Evolutionary conservation across 1,140 invertebrate genomes (phyloP).

Genomic region (Ridgeia piscesae): DNA sequence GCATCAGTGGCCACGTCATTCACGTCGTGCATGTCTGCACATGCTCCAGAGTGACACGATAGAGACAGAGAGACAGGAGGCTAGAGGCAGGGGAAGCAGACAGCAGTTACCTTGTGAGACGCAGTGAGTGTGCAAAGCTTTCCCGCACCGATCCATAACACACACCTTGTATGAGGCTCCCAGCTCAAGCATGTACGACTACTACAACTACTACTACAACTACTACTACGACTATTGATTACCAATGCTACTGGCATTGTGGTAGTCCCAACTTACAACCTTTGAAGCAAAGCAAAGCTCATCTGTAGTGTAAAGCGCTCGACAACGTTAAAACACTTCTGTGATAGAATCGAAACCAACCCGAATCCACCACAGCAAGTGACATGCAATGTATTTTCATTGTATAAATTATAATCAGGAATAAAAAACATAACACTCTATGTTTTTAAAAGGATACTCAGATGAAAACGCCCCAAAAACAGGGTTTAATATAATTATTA

Average conservation of each 20-base stretch:
- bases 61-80: background rate
- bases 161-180: background rate
- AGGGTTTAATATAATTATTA: background rate
- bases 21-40: background rate
- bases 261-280: background rate
- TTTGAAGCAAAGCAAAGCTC: background rate
- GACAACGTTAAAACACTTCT: background rate
- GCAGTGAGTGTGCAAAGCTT: background rate
- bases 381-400: background rate
- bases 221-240: background rate
- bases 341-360: no score
- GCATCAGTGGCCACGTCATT: background rate
- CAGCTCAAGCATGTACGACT: background rate
- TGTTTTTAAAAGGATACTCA: no score
- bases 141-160: background rate
- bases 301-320: background rate
- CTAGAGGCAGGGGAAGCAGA: background rate
- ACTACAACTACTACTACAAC: background rate
- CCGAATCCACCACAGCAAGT: background rate
- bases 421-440: background rate
- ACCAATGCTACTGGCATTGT: background rate
- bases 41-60: background rate
- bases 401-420: background rate
- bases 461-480: background rate
- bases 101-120: background rate